Evolutionary conservation across 2,888 invertebrate genomes (phyloP), one percentile per base, ranked within the genome.

Genomic region (Netelia inedita): DNA sequence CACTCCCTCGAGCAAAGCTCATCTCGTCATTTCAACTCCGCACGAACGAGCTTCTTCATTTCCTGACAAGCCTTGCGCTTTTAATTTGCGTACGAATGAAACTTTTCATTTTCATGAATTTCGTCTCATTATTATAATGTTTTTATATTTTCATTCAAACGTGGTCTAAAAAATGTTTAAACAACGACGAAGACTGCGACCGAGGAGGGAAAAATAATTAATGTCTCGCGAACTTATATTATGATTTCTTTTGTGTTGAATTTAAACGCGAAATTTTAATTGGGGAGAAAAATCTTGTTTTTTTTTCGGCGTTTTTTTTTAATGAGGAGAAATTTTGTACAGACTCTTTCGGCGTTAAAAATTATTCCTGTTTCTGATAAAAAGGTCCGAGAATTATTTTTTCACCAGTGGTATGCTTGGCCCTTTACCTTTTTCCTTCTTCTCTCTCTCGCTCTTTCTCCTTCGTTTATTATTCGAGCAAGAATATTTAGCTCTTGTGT

Each of bases 401-500:
- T 74, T 28, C 23, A 28, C 28, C 50, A 46, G 21, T 46, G 72
- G 19, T 76, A 63, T 68, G 68, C 73, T 59, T 35, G 74, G 61
- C 23, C 23, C 73, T 82, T 63, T 35, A 53, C 55, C 68, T 41
- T 61, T 59, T 66, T 11, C 41, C 11, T 50, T 28, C 41, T 43
- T 23, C 68, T 41, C 53, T 59, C 73, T 14, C 50, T 11, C 50
- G 16, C 53, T 43, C 43, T 28, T 43, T 65, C 59, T 68, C 66
- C 50, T 71, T 68, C 61, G 21, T 81, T 78, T 84, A 68, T 81
- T 59, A 76, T 55, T n/a, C 69, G 69, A 80, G 66, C 53, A 76
- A 68, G 68, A 78, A 81, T 76, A 61, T 84, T 82, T 59, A 50
- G 72, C 65, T 63, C 68, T 72, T 53, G 69, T 69, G 80, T 84